phyloP scores from a whole-genome alignment of 2,113 vertebrate species.

The Prietella phreatophila region DNA sequence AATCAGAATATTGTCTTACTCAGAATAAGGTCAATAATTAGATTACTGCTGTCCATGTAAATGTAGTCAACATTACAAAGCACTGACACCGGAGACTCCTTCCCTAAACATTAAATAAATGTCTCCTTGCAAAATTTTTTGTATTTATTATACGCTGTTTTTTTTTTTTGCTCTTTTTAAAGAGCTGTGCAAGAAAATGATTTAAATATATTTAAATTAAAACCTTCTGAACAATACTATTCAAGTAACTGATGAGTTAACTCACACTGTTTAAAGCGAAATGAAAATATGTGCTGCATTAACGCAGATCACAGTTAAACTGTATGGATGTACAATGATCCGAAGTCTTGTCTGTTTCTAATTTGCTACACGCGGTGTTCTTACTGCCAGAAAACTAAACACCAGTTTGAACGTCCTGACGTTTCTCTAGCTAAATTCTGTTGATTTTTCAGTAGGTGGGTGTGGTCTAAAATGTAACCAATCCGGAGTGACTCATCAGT shows the following conservation, averaged over 20 bases:
- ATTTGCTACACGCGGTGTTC: neutral
- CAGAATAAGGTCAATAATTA: too few species aligned
- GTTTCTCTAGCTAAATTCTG: neutral
- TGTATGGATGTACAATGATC: too few species aligned
- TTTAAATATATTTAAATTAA: too few species aligned
- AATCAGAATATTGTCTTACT: too few species aligned
- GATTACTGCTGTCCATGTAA: too few species aligned
- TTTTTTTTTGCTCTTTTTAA: too few species aligned
- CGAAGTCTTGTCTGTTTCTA: neutral
- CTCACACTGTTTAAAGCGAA: too few species aligned
- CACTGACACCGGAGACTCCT: neutral
- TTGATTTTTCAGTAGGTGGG: constrained; percentile 22
- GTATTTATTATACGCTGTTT: too few species aligned
- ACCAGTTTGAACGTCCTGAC: neutral
- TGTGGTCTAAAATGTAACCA: constrained; percentile 12
- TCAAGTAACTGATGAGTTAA: too few species aligned
- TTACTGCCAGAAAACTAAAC: neutral
- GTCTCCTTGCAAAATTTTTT: too few species aligned
- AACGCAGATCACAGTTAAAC: neutral
- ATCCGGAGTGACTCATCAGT: neutral
- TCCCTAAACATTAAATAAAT: neutral
- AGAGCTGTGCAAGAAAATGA: too few species aligned
- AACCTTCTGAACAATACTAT: too few species aligned
- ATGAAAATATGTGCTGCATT: neutral
- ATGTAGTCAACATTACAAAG: neutral